Conservation (phyloP, 1,140 invertebrate genomes). For the Lordiphosa collinella region DNA sequence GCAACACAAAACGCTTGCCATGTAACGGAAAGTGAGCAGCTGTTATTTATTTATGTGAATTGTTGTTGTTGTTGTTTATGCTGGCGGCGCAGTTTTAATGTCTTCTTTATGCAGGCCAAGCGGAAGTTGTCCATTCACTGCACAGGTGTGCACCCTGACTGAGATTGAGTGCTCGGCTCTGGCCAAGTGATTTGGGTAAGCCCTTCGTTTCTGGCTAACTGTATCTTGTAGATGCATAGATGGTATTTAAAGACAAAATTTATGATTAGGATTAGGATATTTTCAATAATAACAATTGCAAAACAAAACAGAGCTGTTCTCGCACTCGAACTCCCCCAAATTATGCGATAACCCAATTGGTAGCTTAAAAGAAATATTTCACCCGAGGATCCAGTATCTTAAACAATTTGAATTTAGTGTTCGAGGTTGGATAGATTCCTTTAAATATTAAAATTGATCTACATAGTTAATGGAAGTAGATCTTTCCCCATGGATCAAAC, state of each 20-base stretch:
- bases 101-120: constrained; percentile 49
- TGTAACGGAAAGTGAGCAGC: constrained; percentile 56
- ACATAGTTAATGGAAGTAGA: too few species aligned
- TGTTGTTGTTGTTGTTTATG: constrained; percentile 30
- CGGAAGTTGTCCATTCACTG: neutral
- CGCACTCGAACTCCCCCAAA: too few species aligned
- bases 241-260: constrained; percentile 2
- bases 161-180: neutral
- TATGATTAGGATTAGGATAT: neutral
- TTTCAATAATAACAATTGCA: constrained; percentile 9
- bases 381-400: too few species aligned
- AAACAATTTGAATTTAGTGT: too few species aligned
- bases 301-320: too few species aligned
- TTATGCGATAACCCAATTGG: too few species aligned
- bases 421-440: too few species aligned
- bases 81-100: constrained; percentile 38
- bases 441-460: too few species aligned
- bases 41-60: constrained; percentile 65
- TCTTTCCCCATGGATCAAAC: too few species aligned
- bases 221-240: constrained; percentile 1
- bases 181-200: neutral
- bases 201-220: constrained; percentile 9
- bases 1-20: constrained; percentile 44
- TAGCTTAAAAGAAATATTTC: too few species aligned
- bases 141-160: constrained; percentile 19